Evolutionary conservation across 2,888 invertebrate genomes (phyloP).

Genomic region (Spatulosminthurus flaviceps): DNA sequence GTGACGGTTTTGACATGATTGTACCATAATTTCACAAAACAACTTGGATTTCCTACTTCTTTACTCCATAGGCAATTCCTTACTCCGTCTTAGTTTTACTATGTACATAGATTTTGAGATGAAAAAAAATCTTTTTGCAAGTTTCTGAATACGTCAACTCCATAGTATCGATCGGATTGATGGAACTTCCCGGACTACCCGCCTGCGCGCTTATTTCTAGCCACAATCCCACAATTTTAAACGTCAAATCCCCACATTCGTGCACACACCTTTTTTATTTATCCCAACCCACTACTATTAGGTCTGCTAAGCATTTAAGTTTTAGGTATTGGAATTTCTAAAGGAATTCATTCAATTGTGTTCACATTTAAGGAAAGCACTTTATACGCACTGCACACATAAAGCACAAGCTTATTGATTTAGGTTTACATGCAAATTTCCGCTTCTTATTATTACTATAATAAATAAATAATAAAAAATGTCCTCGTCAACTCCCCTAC

Average conservation of each 20-base stretch:
- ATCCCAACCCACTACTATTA: constrained; percentile 13
- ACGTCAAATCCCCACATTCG: constrained; percentile 24
- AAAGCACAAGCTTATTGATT: neutral
- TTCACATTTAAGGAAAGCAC: neutral
- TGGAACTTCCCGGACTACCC: constrained; percentile 22
- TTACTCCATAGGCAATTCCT: no score
- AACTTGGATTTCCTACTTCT: no score
- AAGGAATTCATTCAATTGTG: neutral
- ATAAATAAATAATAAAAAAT: constrained; percentile 30
- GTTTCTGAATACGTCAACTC: constrained; percentile 16
- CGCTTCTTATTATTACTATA: neutral
- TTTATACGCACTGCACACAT: neutral
- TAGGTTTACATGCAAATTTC: neutral
- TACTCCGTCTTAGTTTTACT: no score
- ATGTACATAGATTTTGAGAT: no score
- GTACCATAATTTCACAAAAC: no score
- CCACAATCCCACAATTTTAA: constrained; percentile 30
- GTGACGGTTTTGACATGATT: no score
- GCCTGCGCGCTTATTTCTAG: constrained; percentile 29
- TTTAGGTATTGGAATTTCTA: neutral
- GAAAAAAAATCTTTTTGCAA: neutral
- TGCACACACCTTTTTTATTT: constrained; percentile 30
- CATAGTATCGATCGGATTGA: constrained; percentile 3
- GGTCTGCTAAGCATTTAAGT: neutral
- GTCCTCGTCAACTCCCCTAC: constrained; percentile 50